Base-by-base conservation (phyloP, 2,888 invertebrate genomes). In the Brachylomia viminalis region DNA sequence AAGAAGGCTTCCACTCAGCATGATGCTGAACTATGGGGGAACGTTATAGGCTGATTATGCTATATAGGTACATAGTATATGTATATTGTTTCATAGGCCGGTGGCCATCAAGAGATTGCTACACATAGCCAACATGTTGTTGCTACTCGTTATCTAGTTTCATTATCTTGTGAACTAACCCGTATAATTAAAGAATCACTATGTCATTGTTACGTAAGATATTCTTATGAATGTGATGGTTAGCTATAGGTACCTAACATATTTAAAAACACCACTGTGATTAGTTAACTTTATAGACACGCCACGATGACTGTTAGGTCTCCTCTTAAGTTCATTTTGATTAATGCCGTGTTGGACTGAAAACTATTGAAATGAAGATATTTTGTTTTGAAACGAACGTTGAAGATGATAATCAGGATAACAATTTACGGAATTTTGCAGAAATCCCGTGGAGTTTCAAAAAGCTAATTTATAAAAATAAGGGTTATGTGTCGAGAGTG, bases 141-240 rank as follows among this genome's bases (percentile, higher is more conserved):
- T 84, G 15, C 56, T 62, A 20, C 15, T 30, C 17, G 23, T 70
- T 80, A 82, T 82, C 75, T 61, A 64, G 42, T 80, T 71, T 59
- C 49, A 74, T 84, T 74, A 64, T 49, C 66, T 80, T 47, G 52
- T 70, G 66, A 70, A 73, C 27, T 56, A 73, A 80, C 62, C 75
- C 80, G 69, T 67, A 13, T 70, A 61, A 84, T 84, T 72, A 79
- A 70, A 72, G 27, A 62, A 61, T 56, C n/a, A 52, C 33, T 65
- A 33, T 65, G 69, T 68, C 15, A 33, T 54, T 62, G 11, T 70
- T 58, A 65, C 54, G 56, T 72, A 80, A 78, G 45, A 42, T 59
- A 61, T 49, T 66, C 30, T 67, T 52, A 47, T 77, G 45, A 65
- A 69, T 78, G 38, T 71, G 30, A 52, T 71, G 69, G 27, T 49